Conservation (phyloP, 1,140 invertebrate genomes). For the Tenebrio molitor region DNA sequence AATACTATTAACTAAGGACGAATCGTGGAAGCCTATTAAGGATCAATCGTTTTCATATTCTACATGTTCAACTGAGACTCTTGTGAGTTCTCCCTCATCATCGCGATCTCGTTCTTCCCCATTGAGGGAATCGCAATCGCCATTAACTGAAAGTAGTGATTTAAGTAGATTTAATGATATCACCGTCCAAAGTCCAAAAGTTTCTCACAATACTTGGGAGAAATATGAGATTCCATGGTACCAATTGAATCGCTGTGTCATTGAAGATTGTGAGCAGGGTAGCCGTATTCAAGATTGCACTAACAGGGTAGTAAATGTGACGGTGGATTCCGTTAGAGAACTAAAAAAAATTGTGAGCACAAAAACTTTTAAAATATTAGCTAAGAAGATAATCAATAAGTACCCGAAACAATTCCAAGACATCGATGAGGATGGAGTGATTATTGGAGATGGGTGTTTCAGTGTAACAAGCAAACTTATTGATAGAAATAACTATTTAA, state of each 20-base stretch:
- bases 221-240: neutral
- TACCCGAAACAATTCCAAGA: too few relatives aligned
- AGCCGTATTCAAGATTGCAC: neutral
- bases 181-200: neutral
- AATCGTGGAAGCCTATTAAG: neutral
- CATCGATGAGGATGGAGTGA: conserved; percentile 18
- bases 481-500: too few relatives aligned
- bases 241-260: neutral
- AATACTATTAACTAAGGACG: neutral
- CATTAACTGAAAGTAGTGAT: too few relatives aligned
- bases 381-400: too few relatives aligned
- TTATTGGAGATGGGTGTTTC: too few relatives aligned
- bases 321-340: too few relatives aligned
- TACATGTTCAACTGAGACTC: neutral
- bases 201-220: conserved; percentile 4
- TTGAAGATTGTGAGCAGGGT: conserved; percentile 1
- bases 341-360: too few relatives aligned
- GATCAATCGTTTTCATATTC: neutral
- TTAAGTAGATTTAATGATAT: too few relatives aligned
- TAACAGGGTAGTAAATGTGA: too few relatives aligned
- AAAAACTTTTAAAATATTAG: neutral
- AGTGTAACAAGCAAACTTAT: too few relatives aligned
- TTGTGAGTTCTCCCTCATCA: too few relatives aligned
- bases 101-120: neutral
- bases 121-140: neutral